phyloP scores from a whole-genome alignment of 2,888 invertebrate species.

The Aquatica leii region DNA sequence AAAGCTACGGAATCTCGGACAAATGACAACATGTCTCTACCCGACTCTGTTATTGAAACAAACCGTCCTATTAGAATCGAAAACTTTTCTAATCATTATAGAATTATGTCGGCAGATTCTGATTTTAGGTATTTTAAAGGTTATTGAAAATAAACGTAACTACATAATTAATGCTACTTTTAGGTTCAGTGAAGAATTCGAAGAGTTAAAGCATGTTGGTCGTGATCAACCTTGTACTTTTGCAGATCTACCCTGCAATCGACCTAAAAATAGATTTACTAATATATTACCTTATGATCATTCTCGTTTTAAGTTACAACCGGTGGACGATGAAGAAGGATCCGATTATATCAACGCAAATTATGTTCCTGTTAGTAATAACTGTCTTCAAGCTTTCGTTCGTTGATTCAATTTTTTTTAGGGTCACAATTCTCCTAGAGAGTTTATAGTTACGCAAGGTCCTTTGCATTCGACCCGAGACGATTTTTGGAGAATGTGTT shows the following conservation, averaged over 20 bases:
- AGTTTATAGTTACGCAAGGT: slow-evolving; percentile 98
- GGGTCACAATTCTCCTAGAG: slow-evolving; percentile 94
- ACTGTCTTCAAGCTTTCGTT: no score
- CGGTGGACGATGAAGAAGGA: slow-evolving; percentile 95
- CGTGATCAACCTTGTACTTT: slow-evolving; percentile 91
- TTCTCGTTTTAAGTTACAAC: slow-evolving; percentile 92
- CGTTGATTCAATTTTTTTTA: no score
- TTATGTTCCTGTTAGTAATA: slow-evolving; percentile 89
- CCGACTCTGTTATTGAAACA: slow-evolving; percentile 81
- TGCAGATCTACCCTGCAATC: slow-evolving; percentile 94
- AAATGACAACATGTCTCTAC: slow-evolving; percentile 77
- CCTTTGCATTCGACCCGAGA: slow-evolving; percentile 96
- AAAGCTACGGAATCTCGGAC: slow-evolving; percentile 73
- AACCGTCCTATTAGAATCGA: slow-evolving; percentile 85
- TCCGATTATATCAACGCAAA: slow-evolving; percentile 97
- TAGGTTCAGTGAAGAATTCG: slow-evolving; percentile 97
- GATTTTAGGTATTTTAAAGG: slow-evolving; percentile 74
- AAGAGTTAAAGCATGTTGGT: slow-evolving; percentile 95
- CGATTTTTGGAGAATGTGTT: slow-evolving; percentile 99
- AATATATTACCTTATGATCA: slow-evolving; percentile 99
- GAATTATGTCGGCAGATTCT: slow-evolving; percentile 96
- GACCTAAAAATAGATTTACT: slow-evolving; percentile 98
- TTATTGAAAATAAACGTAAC: neutral
- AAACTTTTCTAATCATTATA: slow-evolving; percentile 92
- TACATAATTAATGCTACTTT: slow-evolving; percentile 23